Percentiles rank a stretch among this genome's conserved stretches.
These are phyloP conservation scores for Copidosoma aretas DNA, from an alignment of 2,888 invertebrate species.

Conservation along the genomic window DNA sequence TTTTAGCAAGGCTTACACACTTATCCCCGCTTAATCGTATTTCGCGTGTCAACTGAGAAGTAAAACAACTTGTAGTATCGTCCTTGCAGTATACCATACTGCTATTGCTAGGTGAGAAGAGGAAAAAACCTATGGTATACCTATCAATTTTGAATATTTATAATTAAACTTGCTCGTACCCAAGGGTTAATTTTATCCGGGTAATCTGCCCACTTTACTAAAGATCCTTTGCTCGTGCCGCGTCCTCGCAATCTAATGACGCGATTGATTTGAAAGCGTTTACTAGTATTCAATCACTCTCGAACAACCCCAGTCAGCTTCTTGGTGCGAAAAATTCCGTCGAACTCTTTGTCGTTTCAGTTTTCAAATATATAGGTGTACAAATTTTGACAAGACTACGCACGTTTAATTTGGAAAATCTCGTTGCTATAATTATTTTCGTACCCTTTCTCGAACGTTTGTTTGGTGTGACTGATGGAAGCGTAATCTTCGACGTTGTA, in stretches of 20 bases:
- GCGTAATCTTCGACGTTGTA: not conserved
- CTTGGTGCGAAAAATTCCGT: slow-evolving; percentile 32
- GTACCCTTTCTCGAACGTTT: slow-evolving; percentile 14
- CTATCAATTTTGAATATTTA: not conserved
- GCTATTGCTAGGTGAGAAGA: slow-evolving; percentile 45
- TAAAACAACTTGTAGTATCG: slow-evolving; percentile 42
- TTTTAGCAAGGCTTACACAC: slow-evolving; percentile 13
- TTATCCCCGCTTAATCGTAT: slow-evolving; percentile 12
- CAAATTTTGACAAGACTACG: not conserved
- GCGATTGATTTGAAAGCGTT: not conserved
- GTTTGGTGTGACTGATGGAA: slow-evolving; percentile 12
- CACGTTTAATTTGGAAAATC: not conserved
- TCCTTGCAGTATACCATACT: slow-evolving; percentile 44
- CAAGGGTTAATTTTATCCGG: slow-evolving; percentile 6
- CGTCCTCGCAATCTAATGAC: not conserved
- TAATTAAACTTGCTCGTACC: slow-evolving; percentile 9
- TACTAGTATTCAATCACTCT: not conserved
- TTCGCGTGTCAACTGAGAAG: slow-evolving; percentile 8
- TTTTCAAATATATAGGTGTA: not conserved
- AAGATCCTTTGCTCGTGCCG: not conserved
- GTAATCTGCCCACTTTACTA: slow-evolving; percentile 1
- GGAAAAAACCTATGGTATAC: slow-evolving; percentile 36
- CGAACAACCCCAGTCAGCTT: slow-evolving; percentile 14
- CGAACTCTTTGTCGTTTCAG: slow-evolving; percentile 14
- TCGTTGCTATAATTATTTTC: slow-evolving; percentile 24